These are phyloP conservation scores for Mantis religiosa DNA, from an alignment of 2,888 invertebrate species.

Conservation along the genomic window DNA sequence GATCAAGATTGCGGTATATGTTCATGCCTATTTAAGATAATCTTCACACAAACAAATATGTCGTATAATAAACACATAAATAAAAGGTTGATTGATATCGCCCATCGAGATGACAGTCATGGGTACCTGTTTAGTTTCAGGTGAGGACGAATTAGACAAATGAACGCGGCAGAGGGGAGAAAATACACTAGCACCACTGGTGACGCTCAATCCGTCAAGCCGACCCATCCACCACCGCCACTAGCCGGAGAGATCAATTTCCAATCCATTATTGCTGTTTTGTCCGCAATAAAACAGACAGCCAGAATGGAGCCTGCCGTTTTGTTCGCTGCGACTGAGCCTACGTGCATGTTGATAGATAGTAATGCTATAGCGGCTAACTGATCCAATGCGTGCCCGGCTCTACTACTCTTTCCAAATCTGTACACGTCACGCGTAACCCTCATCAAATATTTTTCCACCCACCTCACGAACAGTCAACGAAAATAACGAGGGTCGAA, in stretches of 20 bases:
- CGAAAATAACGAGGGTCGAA: not conserved
- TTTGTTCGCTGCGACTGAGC: not conserved
- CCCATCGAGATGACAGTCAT: not conserved
- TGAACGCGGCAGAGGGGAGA: not conserved
- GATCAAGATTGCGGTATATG: not conserved
- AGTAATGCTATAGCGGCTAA: not conserved
- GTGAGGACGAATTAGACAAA: not conserved
- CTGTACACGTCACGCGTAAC: not conserved
- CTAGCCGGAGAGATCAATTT: constrained; percentile 14
- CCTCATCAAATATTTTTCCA: not conserved
- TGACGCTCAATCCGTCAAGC: constrained; percentile 5
- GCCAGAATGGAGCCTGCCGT: not conserved
- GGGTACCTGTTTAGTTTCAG: not conserved
- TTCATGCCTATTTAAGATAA: not conserved
- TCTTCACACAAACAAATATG: not conserved
- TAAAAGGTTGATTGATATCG: not conserved
- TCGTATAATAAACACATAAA: not conserved
- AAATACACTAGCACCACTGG: not conserved
- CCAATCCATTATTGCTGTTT: constrained; percentile 18
- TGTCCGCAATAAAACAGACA: not conserved
- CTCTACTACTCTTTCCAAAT: not conserved
- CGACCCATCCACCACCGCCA: not conserved
- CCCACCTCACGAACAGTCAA: not conserved
- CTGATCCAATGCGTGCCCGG: not conserved
- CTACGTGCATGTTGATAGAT: not conserved